A percentile compares a stretch with the other conserved stretches of the same genome.
Evolutionary conservation across 1,140 invertebrate species (phyloP).

Genomic region (Mactra quadrangularis): DNA sequence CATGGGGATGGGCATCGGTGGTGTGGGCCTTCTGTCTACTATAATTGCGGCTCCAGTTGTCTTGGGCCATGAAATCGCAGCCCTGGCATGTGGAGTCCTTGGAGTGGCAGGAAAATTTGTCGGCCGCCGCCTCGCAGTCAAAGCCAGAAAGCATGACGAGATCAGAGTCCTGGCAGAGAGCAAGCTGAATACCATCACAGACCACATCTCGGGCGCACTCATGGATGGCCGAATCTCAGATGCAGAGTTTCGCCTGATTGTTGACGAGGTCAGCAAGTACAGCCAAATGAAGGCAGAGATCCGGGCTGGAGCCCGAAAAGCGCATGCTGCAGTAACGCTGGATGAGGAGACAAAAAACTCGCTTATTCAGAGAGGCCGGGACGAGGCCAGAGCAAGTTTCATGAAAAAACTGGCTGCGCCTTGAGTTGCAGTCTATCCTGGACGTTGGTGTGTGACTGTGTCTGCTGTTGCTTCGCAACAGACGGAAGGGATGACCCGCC

Average conservation of each 20-base stretch:
- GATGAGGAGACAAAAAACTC: too few relatives aligned
- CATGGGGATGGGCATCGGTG: slow-evolving; percentile 6
- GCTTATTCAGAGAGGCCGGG: too few relatives aligned
- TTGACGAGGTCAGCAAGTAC: not conserved
- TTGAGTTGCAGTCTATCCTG: too few relatives aligned
- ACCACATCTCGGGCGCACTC: not conserved
- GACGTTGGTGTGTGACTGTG: too few relatives aligned
- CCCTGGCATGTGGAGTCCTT: not conserved
- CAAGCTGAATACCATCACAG: not conserved
- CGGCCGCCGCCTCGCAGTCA: not conserved
- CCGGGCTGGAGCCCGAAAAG: not conserved
- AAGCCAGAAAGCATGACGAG: slow-evolving; percentile 23
- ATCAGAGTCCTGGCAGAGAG: not conserved
- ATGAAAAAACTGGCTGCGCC: too few relatives aligned
- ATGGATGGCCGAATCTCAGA: not conserved
- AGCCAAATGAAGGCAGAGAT: slow-evolving; percentile 16
- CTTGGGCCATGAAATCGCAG: not conserved
- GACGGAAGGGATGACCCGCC: too few relatives aligned
- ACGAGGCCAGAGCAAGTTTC: too few relatives aligned
- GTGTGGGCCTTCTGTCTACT: slow-evolving; percentile 1
- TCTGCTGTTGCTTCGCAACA: too few relatives aligned
- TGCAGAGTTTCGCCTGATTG: slow-evolving; percentile 4
- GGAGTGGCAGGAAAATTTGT: not conserved
- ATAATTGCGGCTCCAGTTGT: slow-evolving; percentile 10
- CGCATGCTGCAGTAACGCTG: too few relatives aligned